Evolutionary conservation across 23 tunicate genomes (phyloP).

Genomic region (Phallusia fumigata): DNA sequence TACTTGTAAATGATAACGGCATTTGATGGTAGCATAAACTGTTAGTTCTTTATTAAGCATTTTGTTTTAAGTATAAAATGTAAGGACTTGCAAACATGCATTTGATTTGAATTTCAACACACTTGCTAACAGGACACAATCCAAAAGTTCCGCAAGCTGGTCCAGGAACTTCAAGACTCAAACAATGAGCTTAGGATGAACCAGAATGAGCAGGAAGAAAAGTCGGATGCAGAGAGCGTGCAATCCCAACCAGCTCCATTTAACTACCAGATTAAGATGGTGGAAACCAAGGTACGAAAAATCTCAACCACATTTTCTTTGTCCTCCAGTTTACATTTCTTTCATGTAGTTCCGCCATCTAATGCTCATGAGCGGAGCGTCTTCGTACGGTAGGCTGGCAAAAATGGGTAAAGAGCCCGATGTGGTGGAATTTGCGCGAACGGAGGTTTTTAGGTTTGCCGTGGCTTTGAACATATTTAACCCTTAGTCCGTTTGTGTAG

Average conservation of each 20-base stretch:
- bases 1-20: too few species aligned
- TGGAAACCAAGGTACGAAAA: conserved; percentile 72
- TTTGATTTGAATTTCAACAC: neutral
- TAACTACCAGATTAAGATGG: conserved; percentile 89
- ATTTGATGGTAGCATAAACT: too few species aligned
- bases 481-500: too few species aligned
- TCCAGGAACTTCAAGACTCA: conserved; percentile 84
- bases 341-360: neutral
- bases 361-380: conserved; percentile 15
- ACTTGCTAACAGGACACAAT: conserved; percentile 51
- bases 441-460: neutral
- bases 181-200: conserved; percentile 63
- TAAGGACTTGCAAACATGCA: too few species aligned
- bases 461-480: neutral
- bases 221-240: conserved; percentile 30
- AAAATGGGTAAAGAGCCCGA: neutral
- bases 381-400: neutral
- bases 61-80: too few species aligned
- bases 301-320: neutral
- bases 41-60: too few species aligned
- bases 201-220: conserved; percentile 54
- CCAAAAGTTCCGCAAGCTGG: conserved; percentile 77
- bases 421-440: neutral
- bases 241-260: conserved; percentile 43
- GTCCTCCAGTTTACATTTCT: neutral